Base-by-base conservation (phyloP, 1,140 invertebrate species). In the Eupristina koningsbergeri region DNA sequence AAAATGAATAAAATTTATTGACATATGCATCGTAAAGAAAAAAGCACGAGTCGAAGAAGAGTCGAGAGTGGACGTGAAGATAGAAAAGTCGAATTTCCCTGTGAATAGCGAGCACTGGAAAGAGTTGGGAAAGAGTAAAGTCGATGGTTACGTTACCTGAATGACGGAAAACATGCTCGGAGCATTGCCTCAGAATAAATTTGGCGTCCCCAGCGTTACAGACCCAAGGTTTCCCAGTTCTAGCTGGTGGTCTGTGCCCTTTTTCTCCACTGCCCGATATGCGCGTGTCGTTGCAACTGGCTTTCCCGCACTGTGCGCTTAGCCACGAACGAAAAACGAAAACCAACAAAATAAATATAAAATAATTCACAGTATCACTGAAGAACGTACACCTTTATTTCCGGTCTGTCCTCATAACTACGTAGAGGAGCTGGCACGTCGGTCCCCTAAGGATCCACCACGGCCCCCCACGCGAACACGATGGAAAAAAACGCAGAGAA, bases 131-230 rank as follows among this genome's bases (percentile, higher is more conserved):
- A n/a, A 58, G 22, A 58, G 53, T 26, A 19, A 26, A 58, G 53
- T 58, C 22, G 53, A 67, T 71, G 19, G 31, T 71, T 58, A 39
- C n/a, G 69, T 81, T 81, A 81, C 80, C 80, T 81, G 80, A 81
- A 81, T 81, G 69, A 81, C 69, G 80, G 58, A n/a, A 74, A 81
- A 81, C 80, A 74, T 63, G 47, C 69, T 81, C 36, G 69, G 36
- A 71, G 41, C 47, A 76, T 58, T 58, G 34, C 45, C 36, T 71
- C 36, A 9, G 67, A 71, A 41, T 71, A 71, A 71, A 71, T 71
- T 71, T n/a, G 36, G 19, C 22, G 67, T 71, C 39, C 26, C 26
- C n/a, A 22, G 11, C 67, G 19, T 71, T 41, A 41, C 0, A 13
- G 11, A 71, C n/a, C 1, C 36, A 5, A 71, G 36, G 41, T n/a